Percentiles rank a stretch among this genome's conserved stretches.
phyloP scores from a whole-genome alignment of 2,888 invertebrate species.

The Pecten maximus region DNA sequence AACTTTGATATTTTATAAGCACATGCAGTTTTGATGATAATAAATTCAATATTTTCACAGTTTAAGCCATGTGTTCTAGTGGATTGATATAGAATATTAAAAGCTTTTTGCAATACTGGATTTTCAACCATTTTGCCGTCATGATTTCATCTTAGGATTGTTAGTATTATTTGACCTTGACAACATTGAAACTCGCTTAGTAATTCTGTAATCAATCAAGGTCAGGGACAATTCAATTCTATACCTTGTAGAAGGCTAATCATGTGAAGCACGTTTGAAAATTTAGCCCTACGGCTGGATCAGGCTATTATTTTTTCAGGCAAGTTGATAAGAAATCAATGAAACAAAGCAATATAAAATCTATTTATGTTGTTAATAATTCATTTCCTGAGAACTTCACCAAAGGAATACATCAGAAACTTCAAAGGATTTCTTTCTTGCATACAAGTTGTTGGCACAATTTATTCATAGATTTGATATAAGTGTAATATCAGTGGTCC shows the following conservation, averaged over 20 bases:
- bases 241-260: background rate
- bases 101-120: too few species aligned
- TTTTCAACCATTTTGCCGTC: background rate
- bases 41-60: too few species aligned
- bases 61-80: too few species aligned
- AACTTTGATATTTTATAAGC: too few species aligned
- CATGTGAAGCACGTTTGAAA: background rate
- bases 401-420: slow-evolving; percentile 1
- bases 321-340: slow-evolving; percentile 32
- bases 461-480: slow-evolving; percentile 26
- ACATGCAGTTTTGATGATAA: too few species aligned
- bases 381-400: background rate
- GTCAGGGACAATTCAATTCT: background rate
- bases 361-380: slow-evolving; percentile 32
- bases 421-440: background rate
- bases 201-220: background rate
- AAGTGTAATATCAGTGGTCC: background rate
- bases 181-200: background rate
- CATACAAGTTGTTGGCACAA: slow-evolving; percentile 13
- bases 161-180: background rate
- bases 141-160: background rate
- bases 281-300: background rate
- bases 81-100: too few species aligned
- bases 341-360: slow-evolving; percentile 18
- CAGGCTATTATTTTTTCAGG: background rate